Base-by-base conservation (phyloP, 2,888 invertebrate genomes). In the Nomada lathburiana region DNA sequence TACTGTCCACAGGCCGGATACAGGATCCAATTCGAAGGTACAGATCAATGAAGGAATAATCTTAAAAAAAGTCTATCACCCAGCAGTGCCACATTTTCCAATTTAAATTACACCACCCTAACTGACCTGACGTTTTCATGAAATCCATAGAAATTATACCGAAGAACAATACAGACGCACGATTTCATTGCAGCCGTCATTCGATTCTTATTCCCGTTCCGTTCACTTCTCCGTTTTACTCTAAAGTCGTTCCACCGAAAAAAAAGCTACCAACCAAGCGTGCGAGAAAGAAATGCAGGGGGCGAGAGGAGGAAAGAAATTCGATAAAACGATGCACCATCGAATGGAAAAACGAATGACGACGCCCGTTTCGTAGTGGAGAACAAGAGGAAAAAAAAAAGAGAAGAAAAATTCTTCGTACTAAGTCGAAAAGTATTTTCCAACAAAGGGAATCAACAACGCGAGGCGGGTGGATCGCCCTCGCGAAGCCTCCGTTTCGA, bases 401-500 rank as follows among this genome's bases (percentile, higher is more conserved):
- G n/a, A 29, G 20, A 44, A 23, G 29, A 11, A 65, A 23, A 29
- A 65, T 59, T 71, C 42, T 65, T 59, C n/a, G 47, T 7, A 2
- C 42, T 73, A 67, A 13, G 36, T n/a, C 44, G 63, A 50, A 23
- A 74, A 78, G 55, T 47, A 75, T 74, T 42, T 20, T 59, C 13
- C 20, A 5, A 16, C 16, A 23, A 23, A 26, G 20, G 47, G 23
- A n/a, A n/a, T 26, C 55, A 53, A 16, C 23, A 18, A 23, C 42
- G 7, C 42, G n/a, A 42, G 2, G 44, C 9, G 13, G 44, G 55
- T 11, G 64, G 64, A 65, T 65, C n/a, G 4, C 26, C 16, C 47
- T 13, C 47, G 10, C 2, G 53, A 16, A 53, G n/a, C 71, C 73
- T 62, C 65, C 83, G 70, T 67, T 83, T 86, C 80, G 83, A 69